Conservation (phyloP, 2,888 invertebrate species). For the Pandemis cinnamomeana region DNA sequence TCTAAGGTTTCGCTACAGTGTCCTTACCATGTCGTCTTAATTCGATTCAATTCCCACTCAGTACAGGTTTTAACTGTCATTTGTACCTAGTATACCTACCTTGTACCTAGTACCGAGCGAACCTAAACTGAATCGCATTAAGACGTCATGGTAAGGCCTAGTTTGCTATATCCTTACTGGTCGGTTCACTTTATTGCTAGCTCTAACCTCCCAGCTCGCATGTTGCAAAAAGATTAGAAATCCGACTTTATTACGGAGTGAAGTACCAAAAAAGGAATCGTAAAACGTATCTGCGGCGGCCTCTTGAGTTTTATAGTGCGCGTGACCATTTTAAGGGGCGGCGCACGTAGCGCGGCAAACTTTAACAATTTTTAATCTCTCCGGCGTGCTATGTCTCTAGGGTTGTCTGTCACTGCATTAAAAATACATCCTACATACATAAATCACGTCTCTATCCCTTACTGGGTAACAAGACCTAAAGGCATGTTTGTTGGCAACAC, state of each 20-base stretch:
- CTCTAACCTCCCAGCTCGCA: constrained; percentile 10
- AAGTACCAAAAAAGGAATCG: constrained; percentile 33
- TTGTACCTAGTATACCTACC: too few relatives aligned
- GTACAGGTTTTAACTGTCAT: too few relatives aligned
- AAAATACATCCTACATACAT: too few relatives aligned
- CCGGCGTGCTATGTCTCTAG: neutral
- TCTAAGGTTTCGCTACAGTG: too few relatives aligned
- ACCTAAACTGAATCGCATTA: too few relatives aligned
- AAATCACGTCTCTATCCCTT: too few relatives aligned
- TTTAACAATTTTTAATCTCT: constrained; percentile 39
- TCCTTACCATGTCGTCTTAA: too few relatives aligned
- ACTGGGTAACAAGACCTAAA: too few relatives aligned
- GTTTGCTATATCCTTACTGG: neutral
- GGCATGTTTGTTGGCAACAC: too few relatives aligned
- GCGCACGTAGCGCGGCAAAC: constrained; percentile 34
- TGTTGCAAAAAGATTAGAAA: constrained; percentile 40
- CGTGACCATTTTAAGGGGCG: constrained; percentile 38
- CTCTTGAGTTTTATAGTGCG: constrained; percentile 34
- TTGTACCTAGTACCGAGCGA: too few relatives aligned
- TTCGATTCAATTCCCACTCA: too few relatives aligned
- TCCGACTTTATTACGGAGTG: constrained; percentile 34
- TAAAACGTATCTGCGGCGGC: constrained; percentile 38
- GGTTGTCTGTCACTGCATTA: neutral
- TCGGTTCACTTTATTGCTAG: neutral
- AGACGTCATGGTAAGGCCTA: too few relatives aligned